Evolutionary conservation across 2,888 invertebrate genomes (phyloP).

Genomic region (Drosophila infuscata): DNA sequence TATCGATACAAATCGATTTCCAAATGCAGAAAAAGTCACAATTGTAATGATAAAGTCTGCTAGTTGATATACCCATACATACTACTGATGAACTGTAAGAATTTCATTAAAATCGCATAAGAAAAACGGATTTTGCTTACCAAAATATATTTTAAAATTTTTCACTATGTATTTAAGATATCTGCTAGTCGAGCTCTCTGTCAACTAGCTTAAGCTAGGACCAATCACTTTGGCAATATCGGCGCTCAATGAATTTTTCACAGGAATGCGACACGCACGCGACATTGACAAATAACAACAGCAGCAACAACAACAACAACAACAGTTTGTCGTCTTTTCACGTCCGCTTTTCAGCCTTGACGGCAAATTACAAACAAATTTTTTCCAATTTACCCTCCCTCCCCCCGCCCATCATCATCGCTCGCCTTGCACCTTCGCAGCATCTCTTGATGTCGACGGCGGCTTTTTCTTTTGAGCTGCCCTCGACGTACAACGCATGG

Average conservation of each 20-base stretch:
- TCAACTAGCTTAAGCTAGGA: slow-evolving; percentile 28
- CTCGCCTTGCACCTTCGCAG: slow-evolving; percentile 22
- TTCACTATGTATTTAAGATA: neutral
- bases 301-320: neutral
- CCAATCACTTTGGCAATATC: slow-evolving; percentile 39
- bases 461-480: slow-evolving; percentile 59
- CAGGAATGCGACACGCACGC: slow-evolving; percentile 52
- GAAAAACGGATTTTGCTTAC: neutral
- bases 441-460: slow-evolving; percentile 38
- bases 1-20: neutral
- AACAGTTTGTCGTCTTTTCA: slow-evolving; percentile 39
- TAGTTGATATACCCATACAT: neutral
- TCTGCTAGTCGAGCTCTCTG: neutral
- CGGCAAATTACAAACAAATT: slow-evolving; percentile 43
- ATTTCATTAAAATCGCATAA: too few relatives aligned
- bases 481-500: slow-evolving; percentile 66
- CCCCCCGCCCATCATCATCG: neutral
- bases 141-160: neutral
- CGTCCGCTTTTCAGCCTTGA: slow-evolving; percentile 38
- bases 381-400: slow-evolving; percentile 21
- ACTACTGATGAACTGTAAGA: neutral
- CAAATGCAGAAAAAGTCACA: neutral
- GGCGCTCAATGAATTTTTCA: slow-evolving; percentile 4
- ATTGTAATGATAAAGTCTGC: neutral
- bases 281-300: slow-evolving; percentile 53